phyloP scores from a whole-genome alignment of 2,888 invertebrate species.

The Eupithecia abbreviata region DNA sequence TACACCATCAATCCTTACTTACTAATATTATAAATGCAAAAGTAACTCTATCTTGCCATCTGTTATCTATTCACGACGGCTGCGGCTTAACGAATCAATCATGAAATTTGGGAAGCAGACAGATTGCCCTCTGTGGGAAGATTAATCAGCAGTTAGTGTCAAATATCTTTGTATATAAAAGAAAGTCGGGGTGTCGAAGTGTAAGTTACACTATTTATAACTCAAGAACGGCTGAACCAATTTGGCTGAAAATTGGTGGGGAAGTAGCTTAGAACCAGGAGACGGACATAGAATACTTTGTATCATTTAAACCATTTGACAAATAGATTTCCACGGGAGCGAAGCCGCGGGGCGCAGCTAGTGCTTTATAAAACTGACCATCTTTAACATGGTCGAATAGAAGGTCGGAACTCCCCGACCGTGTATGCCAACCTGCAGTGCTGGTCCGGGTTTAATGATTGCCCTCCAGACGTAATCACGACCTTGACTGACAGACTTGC shows the following conservation, averaged over 20 bases:
- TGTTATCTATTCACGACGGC: background rate
- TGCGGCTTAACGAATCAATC: background rate
- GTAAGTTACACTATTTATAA: too few species aligned
- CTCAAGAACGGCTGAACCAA: too few species aligned
- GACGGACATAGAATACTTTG: too few species aligned
- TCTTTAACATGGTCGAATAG: background rate
- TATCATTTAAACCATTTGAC: too few species aligned
- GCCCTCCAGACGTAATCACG: slow-evolving; percentile 58
- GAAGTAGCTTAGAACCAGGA: too few species aligned
- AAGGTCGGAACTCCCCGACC: background rate
- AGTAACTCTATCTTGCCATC: background rate
- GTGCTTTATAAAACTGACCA: too few species aligned
- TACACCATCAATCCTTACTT: background rate
- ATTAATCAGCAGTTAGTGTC: too few species aligned
- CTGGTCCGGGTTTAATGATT: slow-evolving; percentile 50
- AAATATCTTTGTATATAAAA: too few species aligned
- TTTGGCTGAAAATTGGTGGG: too few species aligned
- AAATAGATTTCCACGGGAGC: too few species aligned
- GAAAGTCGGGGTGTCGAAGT: too few species aligned
- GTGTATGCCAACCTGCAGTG: background rate
- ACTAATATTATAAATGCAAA: background rate
- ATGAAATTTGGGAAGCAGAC: background rate
- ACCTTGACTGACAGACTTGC: slow-evolving; percentile 53
- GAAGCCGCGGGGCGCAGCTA: too few species aligned
- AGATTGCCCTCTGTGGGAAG: background rate